A percentile compares a stretch with the other conserved stretches of the same genome.
These are phyloP conservation scores for Copidosoma aretas DNA, from an alignment of 2,888 invertebrate species.

Conservation along the genomic window DNA sequence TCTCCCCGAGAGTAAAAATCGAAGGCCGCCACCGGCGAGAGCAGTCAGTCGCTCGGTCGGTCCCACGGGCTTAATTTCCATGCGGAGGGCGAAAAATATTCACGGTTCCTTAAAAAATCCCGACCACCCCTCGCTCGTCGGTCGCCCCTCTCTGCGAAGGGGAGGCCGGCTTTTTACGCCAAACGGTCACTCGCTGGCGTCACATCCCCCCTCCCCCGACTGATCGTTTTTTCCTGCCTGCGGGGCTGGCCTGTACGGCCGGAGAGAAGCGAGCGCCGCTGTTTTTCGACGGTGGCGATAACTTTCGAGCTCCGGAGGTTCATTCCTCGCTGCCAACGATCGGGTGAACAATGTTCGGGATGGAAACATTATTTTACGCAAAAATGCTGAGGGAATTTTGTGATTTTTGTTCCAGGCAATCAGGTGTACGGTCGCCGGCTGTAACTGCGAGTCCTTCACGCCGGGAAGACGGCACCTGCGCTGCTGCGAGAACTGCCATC, in stretches of 20 bases:
- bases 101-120: slow-evolving; percentile 61
- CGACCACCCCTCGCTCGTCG: slow-evolving; percentile 44
- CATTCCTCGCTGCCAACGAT: too few relatives aligned
- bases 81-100: slow-evolving; percentile 56
- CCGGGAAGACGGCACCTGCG: slow-evolving; percentile 73
- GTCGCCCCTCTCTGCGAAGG: slow-evolving; percentile 43
- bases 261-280: too few relatives aligned
- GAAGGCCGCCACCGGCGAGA: too few relatives aligned
- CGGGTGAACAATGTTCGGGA: too few relatives aligned
- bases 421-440: slow-evolving; percentile 72
- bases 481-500: slow-evolving; percentile 74
- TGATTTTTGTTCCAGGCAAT: slow-evolving; percentile 66
- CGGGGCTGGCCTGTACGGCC: slow-evolving; percentile 9
- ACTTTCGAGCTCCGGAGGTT: slow-evolving; percentile 22
- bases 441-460: slow-evolving; percentile 74
- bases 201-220: slow-evolving; percentile 43
- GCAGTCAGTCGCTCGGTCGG: slow-evolving; percentile 2
- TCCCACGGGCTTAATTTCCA: slow-evolving; percentile 59
- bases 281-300: slow-evolving; percentile 1
- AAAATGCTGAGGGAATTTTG: not conserved
- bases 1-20: slow-evolving; percentile 23
- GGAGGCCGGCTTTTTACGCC: slow-evolving; percentile 54
- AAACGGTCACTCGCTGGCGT: slow-evolving; percentile 59
- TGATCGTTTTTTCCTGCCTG: slow-evolving; percentile 25
- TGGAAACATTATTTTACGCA: too few relatives aligned